phyloP scores from a whole-genome alignment of 2,888 invertebrate genomes.

The Hirtodrosophila histrioides region DNA sequence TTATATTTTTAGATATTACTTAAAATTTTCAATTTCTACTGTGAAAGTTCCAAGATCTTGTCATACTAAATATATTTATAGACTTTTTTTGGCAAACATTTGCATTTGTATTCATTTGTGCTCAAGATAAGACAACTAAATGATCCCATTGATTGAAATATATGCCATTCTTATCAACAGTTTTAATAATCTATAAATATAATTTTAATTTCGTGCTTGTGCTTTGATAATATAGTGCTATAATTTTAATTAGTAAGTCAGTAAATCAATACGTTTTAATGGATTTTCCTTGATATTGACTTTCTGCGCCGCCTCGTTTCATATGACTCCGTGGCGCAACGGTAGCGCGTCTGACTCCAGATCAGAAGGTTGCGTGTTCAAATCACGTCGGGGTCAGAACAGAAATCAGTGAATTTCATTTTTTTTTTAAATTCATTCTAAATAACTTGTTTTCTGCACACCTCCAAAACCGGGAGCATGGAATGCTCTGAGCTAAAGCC shows the following conservation, averaged over 20 bases:
- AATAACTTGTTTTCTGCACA: background rate
- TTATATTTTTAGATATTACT: background rate
- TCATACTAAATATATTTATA: background rate
- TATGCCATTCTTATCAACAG: slow-evolving; percentile 9
- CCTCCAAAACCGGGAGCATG: no score
- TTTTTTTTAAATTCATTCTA: background rate
- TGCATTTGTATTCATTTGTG: background rate
- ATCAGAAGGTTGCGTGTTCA: slow-evolving; percentile 77
- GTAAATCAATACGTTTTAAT: background rate
- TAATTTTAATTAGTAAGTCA: background rate
- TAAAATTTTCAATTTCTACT: background rate
- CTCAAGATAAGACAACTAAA: slow-evolving; percentile 6
- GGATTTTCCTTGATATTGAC: slow-evolving; percentile 7
- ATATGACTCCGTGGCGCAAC: slow-evolving; percentile 73
- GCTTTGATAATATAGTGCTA: background rate
- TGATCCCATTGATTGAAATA: background rate
- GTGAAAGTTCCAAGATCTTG: background rate
- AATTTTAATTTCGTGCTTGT: slow-evolving; percentile 5
- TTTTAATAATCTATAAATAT: slow-evolving; percentile 6
- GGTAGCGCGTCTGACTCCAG: slow-evolving; percentile 76
- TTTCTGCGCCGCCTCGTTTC: accelerated
- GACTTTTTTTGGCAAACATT: background rate
- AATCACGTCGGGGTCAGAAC: slow-evolving; percentile 73
- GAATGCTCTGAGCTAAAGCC: no score
- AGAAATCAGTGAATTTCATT: background rate